Evolutionary conservation across 2,888 invertebrate genomes (phyloP).

Genomic region (Cryptocephalus moraei): DNA sequence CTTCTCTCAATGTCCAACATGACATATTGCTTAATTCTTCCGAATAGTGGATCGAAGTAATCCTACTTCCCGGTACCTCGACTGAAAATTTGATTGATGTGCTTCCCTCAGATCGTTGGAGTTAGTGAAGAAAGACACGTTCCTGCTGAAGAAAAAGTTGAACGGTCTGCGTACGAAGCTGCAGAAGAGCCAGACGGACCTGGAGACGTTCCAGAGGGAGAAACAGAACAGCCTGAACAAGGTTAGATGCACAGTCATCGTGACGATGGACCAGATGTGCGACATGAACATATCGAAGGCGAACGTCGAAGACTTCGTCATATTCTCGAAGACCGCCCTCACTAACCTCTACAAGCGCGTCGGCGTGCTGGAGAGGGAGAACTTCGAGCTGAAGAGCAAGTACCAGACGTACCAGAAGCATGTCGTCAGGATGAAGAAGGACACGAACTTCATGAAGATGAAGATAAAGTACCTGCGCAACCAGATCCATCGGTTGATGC

Average conservation of each 20-base stretch:
- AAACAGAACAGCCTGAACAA: conserved; percentile 72
- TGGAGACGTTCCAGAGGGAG: conserved; percentile 52
- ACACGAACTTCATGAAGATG: conserved; percentile 55
- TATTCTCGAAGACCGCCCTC: conserved; percentile 55
- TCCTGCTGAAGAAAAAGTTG: conserved; percentile 46
- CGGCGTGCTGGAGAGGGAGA: conserved; percentile 54
- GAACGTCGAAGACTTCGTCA: conserved; percentile 42
- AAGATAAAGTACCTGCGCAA: conserved; percentile 48
- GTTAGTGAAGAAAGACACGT: conserved; percentile 46
- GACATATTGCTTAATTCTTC: too few species aligned
- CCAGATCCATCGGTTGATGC: conserved; percentile 42
- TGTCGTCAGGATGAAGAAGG: conserved; percentile 58
- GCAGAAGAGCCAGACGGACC: conserved; percentile 45
- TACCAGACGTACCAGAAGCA: conserved; percentile 60
- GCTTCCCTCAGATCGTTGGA: conserved; percentile 38
- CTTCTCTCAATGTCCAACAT: too few species aligned
- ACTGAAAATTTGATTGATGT: too few species aligned
- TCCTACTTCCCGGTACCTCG: too few species aligned
- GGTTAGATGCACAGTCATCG: conserved; percentile 56
- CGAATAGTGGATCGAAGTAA: too few species aligned
- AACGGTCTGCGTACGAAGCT: conserved; percentile 46
- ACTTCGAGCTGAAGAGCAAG: conserved; percentile 47
- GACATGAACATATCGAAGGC: conserved; percentile 37
- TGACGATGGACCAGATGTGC: conserved; percentile 61
- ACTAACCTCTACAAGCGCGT: conserved; percentile 50